phyloP scores from a whole-genome alignment of 2,888 invertebrate species.

The Sesia bembeciformis region DNA sequence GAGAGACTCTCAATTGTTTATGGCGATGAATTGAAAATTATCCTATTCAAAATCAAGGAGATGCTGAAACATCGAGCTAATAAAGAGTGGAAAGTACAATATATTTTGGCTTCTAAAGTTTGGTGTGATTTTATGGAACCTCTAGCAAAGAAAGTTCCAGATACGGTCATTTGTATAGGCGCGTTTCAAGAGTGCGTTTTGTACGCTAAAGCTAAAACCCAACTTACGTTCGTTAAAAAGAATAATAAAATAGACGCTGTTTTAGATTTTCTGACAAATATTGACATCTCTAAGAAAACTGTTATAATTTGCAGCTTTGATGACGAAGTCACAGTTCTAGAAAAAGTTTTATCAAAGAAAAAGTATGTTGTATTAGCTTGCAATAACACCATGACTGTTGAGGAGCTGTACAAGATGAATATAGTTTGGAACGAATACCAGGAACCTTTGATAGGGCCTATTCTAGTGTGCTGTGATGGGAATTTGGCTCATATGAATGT shows the following conservation, averaged over 20 bases:
- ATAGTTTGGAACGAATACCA: constrained; percentile 46
- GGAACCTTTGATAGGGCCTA: constrained; percentile 52
- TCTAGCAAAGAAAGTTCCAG: constrained; percentile 68
- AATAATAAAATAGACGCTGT: constrained; percentile 55
- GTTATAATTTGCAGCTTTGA: constrained; percentile 77
- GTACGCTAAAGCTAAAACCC: constrained; percentile 75
- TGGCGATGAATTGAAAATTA: constrained; percentile 48
- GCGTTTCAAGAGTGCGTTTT: constrained; percentile 84
- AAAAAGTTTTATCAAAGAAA: constrained; percentile 23
- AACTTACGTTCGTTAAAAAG: constrained; percentile 43
- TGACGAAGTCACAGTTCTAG: constrained; percentile 67
- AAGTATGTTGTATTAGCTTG: constrained; percentile 37
- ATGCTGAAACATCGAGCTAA: constrained; percentile 51
- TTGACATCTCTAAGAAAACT: constrained; percentile 61
- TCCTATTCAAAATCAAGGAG: constrained; percentile 52
- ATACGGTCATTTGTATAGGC: constrained; percentile 79
- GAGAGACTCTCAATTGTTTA: constrained; percentile 77
- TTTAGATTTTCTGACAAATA: constrained; percentile 60
- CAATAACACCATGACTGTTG: constrained; percentile 44
- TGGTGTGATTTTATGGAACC: constrained; percentile 78
- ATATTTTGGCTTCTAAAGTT: constrained; percentile 73
- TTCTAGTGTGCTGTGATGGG: constrained; percentile 81
- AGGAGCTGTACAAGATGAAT: constrained; percentile 48
- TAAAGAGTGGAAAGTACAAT: constrained; percentile 68
- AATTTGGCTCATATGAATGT: constrained; percentile 77